Conservation (phyloP, 2,797 vertebrate genomes). For the Spinus olivaceus region DNA sequence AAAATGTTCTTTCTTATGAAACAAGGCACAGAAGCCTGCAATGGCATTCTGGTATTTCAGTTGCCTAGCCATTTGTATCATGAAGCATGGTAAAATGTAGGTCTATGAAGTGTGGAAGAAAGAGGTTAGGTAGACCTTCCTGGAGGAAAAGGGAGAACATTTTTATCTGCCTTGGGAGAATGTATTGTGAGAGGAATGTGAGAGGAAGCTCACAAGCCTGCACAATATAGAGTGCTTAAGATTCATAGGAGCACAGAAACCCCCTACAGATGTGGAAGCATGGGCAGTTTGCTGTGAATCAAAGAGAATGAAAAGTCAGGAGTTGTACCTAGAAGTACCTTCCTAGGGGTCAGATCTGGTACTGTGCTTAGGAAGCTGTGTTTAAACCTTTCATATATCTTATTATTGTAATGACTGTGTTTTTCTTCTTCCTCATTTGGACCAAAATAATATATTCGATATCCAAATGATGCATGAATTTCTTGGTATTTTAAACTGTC, state of each 20-base stretch:
- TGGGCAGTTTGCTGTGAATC: not conserved
- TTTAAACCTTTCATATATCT: not conserved
- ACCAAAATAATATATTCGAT: not conserved
- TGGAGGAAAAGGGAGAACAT: not conserved
- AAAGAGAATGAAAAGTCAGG: not conserved
- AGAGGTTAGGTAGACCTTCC: not conserved
- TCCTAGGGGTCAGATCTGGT: not conserved
- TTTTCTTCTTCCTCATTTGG: not conserved
- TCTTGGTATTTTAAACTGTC: not conserved
- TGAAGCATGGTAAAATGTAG: not conserved
- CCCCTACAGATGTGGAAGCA: not conserved
- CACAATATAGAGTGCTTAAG: not conserved
- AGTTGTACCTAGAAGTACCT: not conserved
- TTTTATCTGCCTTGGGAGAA: not conserved
- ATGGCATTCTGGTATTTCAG: not conserved
- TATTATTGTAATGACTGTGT: not conserved
- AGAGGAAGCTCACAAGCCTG: not conserved
- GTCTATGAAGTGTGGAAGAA: not conserved
- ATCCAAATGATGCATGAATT: not conserved
- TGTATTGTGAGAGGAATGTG: not conserved
- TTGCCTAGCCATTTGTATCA: not conserved
- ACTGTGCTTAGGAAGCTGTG: not conserved
- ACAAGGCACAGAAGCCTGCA: not conserved
- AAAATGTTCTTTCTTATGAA: not conserved
- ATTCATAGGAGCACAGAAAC: not conserved